Evolutionary conservation across 2,797 vertebrate genomes (phyloP).

Genomic region (Streptopelia turtur): DNA sequence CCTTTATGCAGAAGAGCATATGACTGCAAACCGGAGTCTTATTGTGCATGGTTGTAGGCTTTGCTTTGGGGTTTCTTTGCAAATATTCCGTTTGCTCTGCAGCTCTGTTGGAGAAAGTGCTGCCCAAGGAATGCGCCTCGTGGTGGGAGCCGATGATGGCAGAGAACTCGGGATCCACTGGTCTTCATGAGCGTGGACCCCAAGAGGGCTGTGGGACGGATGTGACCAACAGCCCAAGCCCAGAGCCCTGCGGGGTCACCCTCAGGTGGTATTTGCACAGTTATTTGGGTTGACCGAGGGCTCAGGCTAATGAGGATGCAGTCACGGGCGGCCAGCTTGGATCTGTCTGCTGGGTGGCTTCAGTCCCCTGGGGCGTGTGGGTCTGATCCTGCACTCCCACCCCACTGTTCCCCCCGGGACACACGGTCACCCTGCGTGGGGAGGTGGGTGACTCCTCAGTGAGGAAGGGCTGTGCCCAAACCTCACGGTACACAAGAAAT

Average conservation of each 20-base stretch:
- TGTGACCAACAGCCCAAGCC: rapidly evolving
- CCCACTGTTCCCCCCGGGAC: neutral
- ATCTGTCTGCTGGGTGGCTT: neutral
- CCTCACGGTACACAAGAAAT: rapidly evolving
- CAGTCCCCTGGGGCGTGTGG: neutral
- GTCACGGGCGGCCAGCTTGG: neutral
- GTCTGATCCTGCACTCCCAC: neutral
- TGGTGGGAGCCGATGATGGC: neutral
- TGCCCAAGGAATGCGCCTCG: rapidly evolving
- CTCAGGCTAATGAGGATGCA: neutral
- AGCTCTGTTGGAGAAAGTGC: neutral
- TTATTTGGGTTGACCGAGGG: neutral
- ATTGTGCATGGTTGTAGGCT: neutral
- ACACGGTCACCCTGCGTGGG: rapidly evolving
- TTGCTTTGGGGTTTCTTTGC: neutral
- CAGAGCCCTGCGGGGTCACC: rapidly evolving
- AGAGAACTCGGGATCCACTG: neutral
- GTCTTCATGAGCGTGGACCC: neutral
- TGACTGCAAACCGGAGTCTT: neutral
- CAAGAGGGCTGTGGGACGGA: neutral
- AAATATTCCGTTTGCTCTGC: neutral
- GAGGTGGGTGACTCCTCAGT: neutral
- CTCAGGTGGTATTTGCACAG: neutral
- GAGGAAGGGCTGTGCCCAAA: rapidly evolving
- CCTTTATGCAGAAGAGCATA: neutral